Evolutionary conservation across 2,888 invertebrate genomes (phyloP).

Genomic region (Colletes collaris): DNA sequence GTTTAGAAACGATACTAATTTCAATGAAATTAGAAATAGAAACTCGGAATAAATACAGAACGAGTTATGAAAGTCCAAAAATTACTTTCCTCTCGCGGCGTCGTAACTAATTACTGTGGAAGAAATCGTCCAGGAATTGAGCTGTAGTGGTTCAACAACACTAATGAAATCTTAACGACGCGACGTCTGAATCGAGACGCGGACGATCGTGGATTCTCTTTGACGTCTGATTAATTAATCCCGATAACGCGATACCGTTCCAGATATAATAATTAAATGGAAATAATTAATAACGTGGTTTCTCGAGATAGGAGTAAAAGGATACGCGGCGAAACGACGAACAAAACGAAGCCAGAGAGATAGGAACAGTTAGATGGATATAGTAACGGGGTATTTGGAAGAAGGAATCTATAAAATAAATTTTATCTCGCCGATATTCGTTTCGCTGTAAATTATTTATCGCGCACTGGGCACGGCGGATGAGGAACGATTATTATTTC

Average conservation of each 20-base stretch:
- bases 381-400: conserved; percentile 35
- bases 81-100: too few relatives aligned
- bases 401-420: conserved; percentile 17
- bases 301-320: background rate
- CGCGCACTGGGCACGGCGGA: background rate
- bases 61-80: too few relatives aligned
- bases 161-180: too few relatives aligned
- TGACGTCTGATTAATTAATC: conserved; percentile 14
- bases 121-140: too few relatives aligned
- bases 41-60: too few relatives aligned
- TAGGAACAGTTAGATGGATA: conserved; percentile 34
- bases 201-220: background rate
- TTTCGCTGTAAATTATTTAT: conserved; percentile 1
- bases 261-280: conserved; percentile 2
- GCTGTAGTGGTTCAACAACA: too few relatives aligned
- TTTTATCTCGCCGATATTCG: conserved; percentile 9
- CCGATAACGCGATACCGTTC: conserved; percentile 32
- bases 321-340: background rate
- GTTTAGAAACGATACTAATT: too few relatives aligned
- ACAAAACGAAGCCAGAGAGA: conserved; percentile 19
- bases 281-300: conserved; percentile 29
- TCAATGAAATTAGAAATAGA: too few relatives aligned
- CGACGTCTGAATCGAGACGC: background rate
- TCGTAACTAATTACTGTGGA: too few relatives aligned
- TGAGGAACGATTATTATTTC: background rate